phyloP scores from a whole-genome alignment of 2,797 vertebrate genomes.

The Poeciliopsis infans region DNA sequence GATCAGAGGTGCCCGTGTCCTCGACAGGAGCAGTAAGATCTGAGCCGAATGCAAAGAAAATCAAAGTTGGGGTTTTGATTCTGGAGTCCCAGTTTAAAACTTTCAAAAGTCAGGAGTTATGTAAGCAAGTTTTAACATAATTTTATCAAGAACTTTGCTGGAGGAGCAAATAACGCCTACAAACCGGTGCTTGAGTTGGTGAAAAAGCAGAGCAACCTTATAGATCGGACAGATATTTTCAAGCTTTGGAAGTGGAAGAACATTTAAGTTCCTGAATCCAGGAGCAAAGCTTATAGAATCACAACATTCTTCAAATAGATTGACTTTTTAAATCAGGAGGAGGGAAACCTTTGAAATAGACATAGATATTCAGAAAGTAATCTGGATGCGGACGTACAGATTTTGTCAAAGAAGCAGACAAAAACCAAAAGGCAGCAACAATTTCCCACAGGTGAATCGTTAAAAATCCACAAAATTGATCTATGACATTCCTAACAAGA shows the following conservation, averaged over 20 bases:
- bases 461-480: not conserved
- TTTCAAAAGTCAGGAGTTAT: not conserved
- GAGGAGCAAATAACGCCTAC: constrained; percentile 17
- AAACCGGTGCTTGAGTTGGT: constrained; percentile 13
- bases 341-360: not conserved
- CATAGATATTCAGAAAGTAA: not conserved
- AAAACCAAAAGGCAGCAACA: not conserved
- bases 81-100: constrained; percentile 4
- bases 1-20: constrained; percentile 45
- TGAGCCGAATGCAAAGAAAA: constrained; percentile 30
- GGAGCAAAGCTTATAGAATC: constrained; percentile 12
- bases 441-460: not conserved
- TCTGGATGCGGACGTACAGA: not conserved
- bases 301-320: constrained; percentile 23
- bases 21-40: constrained; percentile 10
- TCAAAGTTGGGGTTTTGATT: constrained; percentile 30
- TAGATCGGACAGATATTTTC: constrained; percentile 35
- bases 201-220: constrained; percentile 15
- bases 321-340: constrained; percentile 50
- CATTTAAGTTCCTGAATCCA: constrained; percentile 43
- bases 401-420: not conserved
- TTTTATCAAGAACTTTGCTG: constrained; percentile 11
- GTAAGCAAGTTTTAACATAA: constrained; percentile 11
- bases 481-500: not conserved
- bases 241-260: constrained; percentile 36